phyloP scores from a whole-genome alignment of 2,888 invertebrate genomes.

The Synergus gifuensis region DNA sequence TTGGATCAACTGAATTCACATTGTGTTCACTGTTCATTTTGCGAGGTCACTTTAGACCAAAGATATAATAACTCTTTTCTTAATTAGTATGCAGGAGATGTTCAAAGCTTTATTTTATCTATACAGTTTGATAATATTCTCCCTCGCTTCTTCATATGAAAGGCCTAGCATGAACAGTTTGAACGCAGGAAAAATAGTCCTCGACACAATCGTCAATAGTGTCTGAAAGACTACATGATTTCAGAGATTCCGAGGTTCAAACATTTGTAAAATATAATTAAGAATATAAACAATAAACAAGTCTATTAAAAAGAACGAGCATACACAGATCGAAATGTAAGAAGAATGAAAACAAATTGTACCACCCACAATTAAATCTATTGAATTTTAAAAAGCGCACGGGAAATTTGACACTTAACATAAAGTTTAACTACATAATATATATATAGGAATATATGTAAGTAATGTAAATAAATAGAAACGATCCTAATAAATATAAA shows the following conservation, averaged over 20 bases:
- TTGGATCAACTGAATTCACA: neutral
- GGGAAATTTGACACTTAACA: slow-evolving; percentile 18
- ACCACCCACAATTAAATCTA: neutral
- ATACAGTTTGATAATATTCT: slow-evolving; percentile 1
- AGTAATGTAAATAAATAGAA: slow-evolving; percentile 37
- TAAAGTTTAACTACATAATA: slow-evolving; percentile 16
- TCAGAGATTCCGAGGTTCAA: neutral
- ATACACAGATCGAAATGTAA: neutral
- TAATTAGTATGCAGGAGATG: neutral
- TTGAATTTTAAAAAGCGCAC: neutral
- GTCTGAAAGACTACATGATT: neutral
- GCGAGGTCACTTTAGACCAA: neutral
- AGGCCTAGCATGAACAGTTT: slow-evolving; percentile 15
- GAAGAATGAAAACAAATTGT: neutral
- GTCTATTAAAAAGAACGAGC: neutral
- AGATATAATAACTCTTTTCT: neutral
- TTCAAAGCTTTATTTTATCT: neutral
- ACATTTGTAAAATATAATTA: neutral
- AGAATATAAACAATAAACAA: neutral
- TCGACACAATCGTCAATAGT: neutral
- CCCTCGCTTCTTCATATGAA: neutral
- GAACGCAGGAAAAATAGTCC: neutral
- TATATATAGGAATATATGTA: slow-evolving; percentile 11
- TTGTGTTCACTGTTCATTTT: slow-evolving; percentile 2
- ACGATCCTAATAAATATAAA: neutral